Evolutionary conservation across 2,888 invertebrate species (phyloP).

Genomic region (Nomada fucata): DNA sequence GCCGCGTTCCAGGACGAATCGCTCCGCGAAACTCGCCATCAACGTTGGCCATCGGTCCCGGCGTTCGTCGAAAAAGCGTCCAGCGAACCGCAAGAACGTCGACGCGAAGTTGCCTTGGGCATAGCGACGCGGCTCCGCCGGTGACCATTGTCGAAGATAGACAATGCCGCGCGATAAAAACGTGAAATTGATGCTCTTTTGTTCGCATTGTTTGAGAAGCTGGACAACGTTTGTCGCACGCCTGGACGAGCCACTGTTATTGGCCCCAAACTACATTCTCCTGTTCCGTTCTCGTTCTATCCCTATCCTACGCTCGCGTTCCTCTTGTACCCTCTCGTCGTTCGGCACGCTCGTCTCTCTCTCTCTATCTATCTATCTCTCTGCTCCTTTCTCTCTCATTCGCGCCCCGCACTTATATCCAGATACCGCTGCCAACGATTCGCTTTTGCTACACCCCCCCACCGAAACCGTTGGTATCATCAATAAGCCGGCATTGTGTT

Average conservation of each 20-base stretch:
- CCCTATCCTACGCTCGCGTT: conserved; percentile 3
- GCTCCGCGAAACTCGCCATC: conserved; percentile 21
- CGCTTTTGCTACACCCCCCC: conserved; percentile 49
- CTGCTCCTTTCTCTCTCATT: conserved; percentile 25
- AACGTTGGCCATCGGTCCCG: conserved; percentile 9
- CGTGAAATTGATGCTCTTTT: conserved; percentile 84
- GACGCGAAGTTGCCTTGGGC: conserved; percentile 52
- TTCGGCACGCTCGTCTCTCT: background rate
- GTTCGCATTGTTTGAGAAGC: conserved; percentile 82
- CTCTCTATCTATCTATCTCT: too few species aligned
- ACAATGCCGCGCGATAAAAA: conserved; percentile 83
- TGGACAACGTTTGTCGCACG: conserved; percentile 81
- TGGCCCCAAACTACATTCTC: conserved; percentile 76
- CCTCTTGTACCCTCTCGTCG: conserved; percentile 16
- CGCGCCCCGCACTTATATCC: conserved; percentile 19
- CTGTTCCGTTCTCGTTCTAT: conserved; percentile 51
- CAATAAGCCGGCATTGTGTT: conserved; percentile 77
- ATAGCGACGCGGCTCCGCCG: conserved; percentile 31
- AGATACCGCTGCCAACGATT: conserved; percentile 41
- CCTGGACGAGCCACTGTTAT: conserved; percentile 80
- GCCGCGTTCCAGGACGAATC: background rate
- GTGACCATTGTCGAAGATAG: conserved; percentile 80
- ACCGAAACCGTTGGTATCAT: conserved; percentile 63
- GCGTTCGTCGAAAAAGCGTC: conserved; percentile 24
- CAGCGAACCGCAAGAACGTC: conserved; percentile 50